phyloP scores from a whole-genome alignment of 2,797 vertebrate genomes.

The Halcyon smyrnensis region DNA sequence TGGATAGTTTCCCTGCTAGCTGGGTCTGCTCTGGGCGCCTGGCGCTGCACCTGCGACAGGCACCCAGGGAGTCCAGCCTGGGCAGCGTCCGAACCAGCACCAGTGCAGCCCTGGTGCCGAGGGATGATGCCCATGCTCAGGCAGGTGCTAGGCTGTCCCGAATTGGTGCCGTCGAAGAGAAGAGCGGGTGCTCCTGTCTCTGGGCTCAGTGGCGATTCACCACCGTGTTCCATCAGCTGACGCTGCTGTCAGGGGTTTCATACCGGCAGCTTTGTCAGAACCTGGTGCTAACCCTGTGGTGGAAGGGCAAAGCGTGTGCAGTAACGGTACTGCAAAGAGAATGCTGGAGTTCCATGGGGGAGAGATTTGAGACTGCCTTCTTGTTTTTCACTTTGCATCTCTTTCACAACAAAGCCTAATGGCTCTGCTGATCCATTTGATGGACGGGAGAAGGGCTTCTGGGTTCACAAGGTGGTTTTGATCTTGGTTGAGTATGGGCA shows the following conservation, averaged over 20 bases:
- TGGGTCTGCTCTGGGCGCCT: neutral
- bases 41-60: too few species aligned
- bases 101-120: neutral
- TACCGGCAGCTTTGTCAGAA: too few species aligned
- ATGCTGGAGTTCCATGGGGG: neutral
- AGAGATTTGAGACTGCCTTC: too few species aligned
- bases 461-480: neutral
- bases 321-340: neutral
- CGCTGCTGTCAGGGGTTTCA: neutral
- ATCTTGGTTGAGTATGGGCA: neutral
- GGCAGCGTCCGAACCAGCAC: neutral
- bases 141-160: neutral
- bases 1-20: too few species aligned
- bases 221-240: accelerated
- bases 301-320: accelerated
- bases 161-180: accelerated
- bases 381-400: neutral
- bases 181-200: neutral
- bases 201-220: too few species aligned
- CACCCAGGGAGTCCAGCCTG: too few species aligned
- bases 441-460: neutral
- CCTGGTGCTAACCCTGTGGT: too few species aligned
- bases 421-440: accelerated
- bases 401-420: accelerated
- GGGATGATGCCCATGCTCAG: neutral